Evolutionary conservation across 2,797 vertebrate species (phyloP).

Genomic region (Ibycter americanus): DNA sequence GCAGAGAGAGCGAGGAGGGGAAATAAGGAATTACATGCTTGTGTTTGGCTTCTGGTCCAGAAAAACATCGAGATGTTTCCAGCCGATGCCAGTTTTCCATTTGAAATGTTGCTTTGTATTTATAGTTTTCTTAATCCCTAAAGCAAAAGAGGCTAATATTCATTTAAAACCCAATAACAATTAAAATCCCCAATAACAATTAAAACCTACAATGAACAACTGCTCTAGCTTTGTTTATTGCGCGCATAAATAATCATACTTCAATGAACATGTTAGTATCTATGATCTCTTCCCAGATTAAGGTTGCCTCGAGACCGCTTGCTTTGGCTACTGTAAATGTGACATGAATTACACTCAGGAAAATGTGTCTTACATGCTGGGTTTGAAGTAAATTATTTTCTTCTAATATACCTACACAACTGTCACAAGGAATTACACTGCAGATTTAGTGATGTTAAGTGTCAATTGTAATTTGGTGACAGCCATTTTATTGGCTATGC

Average conservation of each 20-base stretch:
- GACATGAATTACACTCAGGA: constrained; percentile 78
- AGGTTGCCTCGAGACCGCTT: constrained; percentile 76
- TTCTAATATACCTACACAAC: constrained; percentile 91
- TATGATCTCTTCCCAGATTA: constrained; percentile 77
- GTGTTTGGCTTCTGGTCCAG: neutral
- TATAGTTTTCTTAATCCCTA: constrained; percentile 74
- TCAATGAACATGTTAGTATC: constrained; percentile 76
- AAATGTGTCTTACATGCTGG: constrained; percentile 78
- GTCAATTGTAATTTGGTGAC: constrained; percentile 92
- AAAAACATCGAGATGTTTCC: neutral
- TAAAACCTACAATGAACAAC: constrained; percentile 76
- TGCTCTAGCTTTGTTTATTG: constrained; percentile 78
- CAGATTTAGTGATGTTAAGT: constrained; percentile 87
- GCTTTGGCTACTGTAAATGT: constrained; percentile 82
- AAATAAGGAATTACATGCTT: neutral
- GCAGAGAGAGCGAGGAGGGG: accelerated
- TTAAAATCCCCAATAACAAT: constrained; percentile 77
- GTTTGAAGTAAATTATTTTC: constrained; percentile 89
- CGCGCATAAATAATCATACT: constrained; percentile 77
- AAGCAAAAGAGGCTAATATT: constrained; percentile 74
- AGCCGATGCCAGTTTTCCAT: constrained; percentile 50
- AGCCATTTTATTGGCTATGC: constrained; percentile 92
- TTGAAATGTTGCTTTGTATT: constrained; percentile 67
- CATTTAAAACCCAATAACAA: constrained; percentile 78
- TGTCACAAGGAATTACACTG: constrained; percentile 91